These are phyloP conservation scores for Nemotelus nigrinus DNA, from an alignment of 2,888 invertebrate species.

Conservation along the genomic window DNA sequence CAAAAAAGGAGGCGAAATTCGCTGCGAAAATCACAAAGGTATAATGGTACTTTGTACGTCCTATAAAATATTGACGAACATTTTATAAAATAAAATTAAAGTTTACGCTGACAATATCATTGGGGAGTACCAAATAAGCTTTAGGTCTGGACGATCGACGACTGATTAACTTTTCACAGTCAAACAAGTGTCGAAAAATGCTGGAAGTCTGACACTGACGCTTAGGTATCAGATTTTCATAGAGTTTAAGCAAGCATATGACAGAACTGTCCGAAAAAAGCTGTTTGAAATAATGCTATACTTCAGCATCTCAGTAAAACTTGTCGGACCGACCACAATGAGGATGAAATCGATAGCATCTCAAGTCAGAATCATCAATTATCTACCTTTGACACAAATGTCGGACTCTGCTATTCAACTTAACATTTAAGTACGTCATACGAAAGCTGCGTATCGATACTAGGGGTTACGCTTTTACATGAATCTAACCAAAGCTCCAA, in stretches of 20 bases:
- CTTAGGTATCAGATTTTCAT: conserved; percentile 12
- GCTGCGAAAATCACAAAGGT: conserved; percentile 36
- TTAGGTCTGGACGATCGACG: conserved; percentile 3
- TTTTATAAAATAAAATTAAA: conserved; percentile 26
- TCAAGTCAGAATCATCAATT: conserved; percentile 12
- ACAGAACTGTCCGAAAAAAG: neutral
- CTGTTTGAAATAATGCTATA: conserved; percentile 13
- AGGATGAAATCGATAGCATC: conserved; percentile 1
- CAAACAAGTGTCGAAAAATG: neutral
- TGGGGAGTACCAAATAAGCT: conserved; percentile 35
- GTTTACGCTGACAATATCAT: conserved; percentile 23
- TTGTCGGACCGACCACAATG: conserved; percentile 10
- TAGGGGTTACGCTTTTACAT: neutral
- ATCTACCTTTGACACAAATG: neutral
- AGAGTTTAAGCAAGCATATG: conserved; percentile 20
- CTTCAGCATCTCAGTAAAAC: neutral
- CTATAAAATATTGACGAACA: conserved; percentile 27
- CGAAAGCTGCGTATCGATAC: neutral
- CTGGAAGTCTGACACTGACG: conserved; percentile 5
- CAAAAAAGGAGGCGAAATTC: conserved; percentile 29
- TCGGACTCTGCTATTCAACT: neutral
- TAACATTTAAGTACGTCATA: neutral
- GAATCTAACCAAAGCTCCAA: conserved; percentile 1
- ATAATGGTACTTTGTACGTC: conserved; percentile 16
- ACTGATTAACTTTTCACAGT: neutral